A percentile compares a stretch with the other conserved stretches of the same genome.
These are phyloP conservation scores for Hypsopygia costalis DNA, from an alignment of 2,888 invertebrate species.

Conservation along the genomic window DNA sequence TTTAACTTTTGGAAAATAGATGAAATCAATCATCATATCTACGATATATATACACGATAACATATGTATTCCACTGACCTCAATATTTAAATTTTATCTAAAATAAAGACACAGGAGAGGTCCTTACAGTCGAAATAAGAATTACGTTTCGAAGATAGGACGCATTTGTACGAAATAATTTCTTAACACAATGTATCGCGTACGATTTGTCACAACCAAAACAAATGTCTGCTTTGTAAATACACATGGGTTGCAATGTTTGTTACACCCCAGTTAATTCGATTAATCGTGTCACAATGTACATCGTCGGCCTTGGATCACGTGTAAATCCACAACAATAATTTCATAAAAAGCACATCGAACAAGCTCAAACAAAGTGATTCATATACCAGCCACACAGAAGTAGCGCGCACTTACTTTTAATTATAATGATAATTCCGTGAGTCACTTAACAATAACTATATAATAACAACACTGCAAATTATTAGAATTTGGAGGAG, in stretches of 20 bases:
- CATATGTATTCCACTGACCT: not conserved
- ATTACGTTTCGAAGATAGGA: too few relatives aligned
- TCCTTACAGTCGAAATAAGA: too few relatives aligned
- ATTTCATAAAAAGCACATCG: conserved; percentile 33
- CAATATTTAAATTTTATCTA: not conserved
- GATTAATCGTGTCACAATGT: conserved; percentile 28
- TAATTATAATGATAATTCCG: not conserved
- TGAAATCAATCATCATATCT: too few relatives aligned
- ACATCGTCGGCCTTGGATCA: conserved; percentile 49
- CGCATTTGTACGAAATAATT: not conserved
- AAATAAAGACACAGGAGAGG: not conserved
- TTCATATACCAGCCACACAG: not conserved
- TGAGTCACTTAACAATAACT: not conserved
- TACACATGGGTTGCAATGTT: conserved; percentile 9
- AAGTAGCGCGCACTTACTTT: not conserved
- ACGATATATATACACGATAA: not conserved
- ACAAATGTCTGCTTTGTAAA: conserved; percentile 23
- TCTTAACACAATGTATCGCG: not conserved
- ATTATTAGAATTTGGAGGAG: conserved; percentile 8
- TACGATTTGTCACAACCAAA: conserved; percentile 44
- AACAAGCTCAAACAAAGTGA: conserved; percentile 19
- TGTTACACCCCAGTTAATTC: conserved; percentile 22
- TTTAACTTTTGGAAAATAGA: too few relatives aligned
- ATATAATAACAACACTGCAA: conserved; percentile 4
- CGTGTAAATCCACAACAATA: conserved; percentile 52